These are phyloP conservation scores for Saguinus midas DNA, from an alignment of 2,113 vertebrate genomes.

Conservation along the genomic window DNA sequence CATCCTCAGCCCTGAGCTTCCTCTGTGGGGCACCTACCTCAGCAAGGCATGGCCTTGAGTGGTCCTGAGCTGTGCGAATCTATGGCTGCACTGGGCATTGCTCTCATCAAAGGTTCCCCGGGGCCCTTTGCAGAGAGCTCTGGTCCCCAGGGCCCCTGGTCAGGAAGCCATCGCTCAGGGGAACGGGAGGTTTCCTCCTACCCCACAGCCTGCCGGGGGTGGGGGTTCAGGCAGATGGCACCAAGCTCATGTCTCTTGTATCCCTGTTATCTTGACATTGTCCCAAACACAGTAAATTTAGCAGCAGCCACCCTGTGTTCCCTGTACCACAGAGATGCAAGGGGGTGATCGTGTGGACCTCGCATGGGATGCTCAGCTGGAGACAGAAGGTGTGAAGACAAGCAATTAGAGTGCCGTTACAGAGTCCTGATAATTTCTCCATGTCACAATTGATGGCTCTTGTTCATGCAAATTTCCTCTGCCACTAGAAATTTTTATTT, in stretches of 20 bases:
- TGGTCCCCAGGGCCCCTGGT: not conserved
- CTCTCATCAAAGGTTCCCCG: not conserved
- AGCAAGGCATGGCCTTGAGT: accelerated
- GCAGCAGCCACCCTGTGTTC: not conserved
- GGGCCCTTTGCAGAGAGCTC: not conserved
- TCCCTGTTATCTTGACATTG: not conserved
- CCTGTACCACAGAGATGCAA: not conserved
- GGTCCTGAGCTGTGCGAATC: not conserved
- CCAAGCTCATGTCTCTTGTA: too few species aligned
- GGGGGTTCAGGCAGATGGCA: not conserved
- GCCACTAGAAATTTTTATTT: not conserved
- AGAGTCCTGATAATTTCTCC: not conserved
- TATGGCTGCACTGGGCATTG: not conserved
- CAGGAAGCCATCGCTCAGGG: too few species aligned
- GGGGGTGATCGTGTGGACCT: not conserved
- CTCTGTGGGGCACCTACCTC: accelerated
- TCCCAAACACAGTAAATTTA: not conserved
- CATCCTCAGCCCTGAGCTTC: not conserved
- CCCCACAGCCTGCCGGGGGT: not conserved
- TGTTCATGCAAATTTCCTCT: not conserved
- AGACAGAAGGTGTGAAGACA: not conserved
- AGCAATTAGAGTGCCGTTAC: not conserved
- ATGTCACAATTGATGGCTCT: not conserved
- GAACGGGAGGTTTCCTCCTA: accelerated
- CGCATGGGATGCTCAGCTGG: not conserved